These are phyloP conservation scores for Agapornis canus DNA, from an alignment of 2,797 vertebrate species.

Conservation along the genomic window DNA sequence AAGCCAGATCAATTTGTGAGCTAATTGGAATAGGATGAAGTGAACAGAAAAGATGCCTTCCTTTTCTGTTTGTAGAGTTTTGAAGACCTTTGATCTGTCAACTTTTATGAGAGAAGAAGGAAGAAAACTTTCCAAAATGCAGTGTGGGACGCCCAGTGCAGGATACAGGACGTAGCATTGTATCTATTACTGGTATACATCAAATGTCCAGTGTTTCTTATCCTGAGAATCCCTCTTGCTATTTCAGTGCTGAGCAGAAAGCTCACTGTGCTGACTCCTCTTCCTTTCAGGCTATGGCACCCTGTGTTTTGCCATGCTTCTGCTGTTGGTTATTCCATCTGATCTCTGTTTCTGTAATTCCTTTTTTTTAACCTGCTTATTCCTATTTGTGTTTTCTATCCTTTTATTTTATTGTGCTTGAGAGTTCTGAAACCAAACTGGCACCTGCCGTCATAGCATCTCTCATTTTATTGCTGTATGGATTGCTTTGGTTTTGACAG, in stretches of 20 bases:
- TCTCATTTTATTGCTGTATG: not conserved
- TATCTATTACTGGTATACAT: accelerated
- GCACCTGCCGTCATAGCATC: not conserved
- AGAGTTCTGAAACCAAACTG: not conserved
- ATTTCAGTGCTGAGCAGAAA: not conserved
- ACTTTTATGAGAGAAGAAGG: not conserved
- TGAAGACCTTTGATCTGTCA: not conserved
- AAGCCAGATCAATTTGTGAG: not conserved
- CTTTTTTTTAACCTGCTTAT: not conserved
- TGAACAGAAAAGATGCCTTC: not conserved
- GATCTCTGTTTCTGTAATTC: not conserved
- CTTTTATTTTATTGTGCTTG: not conserved
- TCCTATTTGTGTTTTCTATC: not conserved
- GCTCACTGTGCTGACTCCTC: not conserved
- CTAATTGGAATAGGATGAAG: not conserved
- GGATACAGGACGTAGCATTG: accelerated
- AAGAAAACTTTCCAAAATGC: not conserved
- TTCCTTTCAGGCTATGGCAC: not conserved
- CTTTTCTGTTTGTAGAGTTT: not conserved
- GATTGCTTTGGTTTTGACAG: not conserved
- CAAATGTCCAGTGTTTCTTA: not conserved
- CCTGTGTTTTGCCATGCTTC: not conserved
- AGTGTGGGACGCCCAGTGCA: accelerated
- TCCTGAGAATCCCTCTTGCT: not conserved
- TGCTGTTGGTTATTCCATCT: not conserved